Evolutionary conservation across 2,797 vertebrate genomes (phyloP).

Genomic region (Dendrocincla tyrannina): DNA sequence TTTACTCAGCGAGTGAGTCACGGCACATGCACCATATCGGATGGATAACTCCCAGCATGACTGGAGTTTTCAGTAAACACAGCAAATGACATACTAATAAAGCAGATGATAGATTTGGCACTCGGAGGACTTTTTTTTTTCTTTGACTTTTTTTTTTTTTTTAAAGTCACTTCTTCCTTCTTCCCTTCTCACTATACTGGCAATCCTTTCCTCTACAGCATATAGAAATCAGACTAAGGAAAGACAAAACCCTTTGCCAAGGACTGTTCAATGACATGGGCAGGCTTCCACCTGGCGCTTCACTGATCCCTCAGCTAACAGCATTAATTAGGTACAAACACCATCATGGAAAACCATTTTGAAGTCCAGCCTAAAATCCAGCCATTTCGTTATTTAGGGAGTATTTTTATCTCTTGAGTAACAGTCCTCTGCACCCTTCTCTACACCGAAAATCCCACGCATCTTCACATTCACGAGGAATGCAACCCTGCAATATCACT

Average conservation of each 20-base stretch:
- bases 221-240: background rate
- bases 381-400: background rate
- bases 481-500: background rate
- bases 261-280: constrained; percentile 1
- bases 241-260: background rate
- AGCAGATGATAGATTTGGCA: constrained; percentile 17
- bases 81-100: constrained; percentile 29
- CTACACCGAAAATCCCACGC: background rate
- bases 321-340: background rate
- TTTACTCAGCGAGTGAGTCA: background rate
- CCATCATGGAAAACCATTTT: background rate
- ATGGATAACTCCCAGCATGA: constrained; percentile 11
- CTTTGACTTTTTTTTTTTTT: too few species aligned
- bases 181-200: background rate
- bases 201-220: background rate
- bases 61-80: constrained; percentile 23
- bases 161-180: background rate
- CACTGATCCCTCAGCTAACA: background rate
- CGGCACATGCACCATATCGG: background rate
- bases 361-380: background rate
- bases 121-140: background rate
- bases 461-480: background rate
- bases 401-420: background rate
- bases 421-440: background rate
- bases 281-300: constrained; percentile 4